Percentiles rank a stretch among this genome's conserved stretches.
Conservation (phyloP, 2,888 invertebrate species). For the Drosophila neutralis region DNA sequence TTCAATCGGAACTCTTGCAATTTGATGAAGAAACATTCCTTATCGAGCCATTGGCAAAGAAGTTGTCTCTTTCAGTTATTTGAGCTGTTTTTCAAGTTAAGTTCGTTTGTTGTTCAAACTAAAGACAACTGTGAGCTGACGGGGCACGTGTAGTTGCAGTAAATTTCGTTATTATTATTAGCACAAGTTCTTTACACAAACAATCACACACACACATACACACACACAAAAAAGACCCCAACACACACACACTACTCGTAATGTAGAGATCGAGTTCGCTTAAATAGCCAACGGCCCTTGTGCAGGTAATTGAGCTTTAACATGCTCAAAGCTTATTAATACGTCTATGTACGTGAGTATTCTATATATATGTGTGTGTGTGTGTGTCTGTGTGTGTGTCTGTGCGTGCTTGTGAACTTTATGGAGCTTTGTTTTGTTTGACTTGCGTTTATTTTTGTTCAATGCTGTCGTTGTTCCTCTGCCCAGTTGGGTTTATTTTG, state of each 20-base stretch:
- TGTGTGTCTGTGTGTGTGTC: not conserved
- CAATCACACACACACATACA: conserved; percentile 3
- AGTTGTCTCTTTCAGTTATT: not conserved
- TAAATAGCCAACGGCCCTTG: conserved; percentile 52
- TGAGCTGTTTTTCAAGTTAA: conserved; percentile 7
- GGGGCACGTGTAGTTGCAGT: conserved; percentile 29
- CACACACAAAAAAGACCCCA: not conserved
- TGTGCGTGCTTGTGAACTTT: conserved; percentile 22
- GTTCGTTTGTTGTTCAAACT: conserved; percentile 14
- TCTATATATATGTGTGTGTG: conserved; percentile 13
- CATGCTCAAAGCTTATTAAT: conserved; percentile 72
- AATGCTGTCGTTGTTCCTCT: conserved; percentile 34
- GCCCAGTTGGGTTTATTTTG: conserved; percentile 50
- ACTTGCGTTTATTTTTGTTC: conserved; percentile 43
- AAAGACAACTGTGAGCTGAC: conserved; percentile 11
- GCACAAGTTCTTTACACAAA: conserved; percentile 13
- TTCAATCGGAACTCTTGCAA: not conserved
- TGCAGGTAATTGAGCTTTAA: conserved; percentile 68
- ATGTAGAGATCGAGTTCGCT: conserved; percentile 33
- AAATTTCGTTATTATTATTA: conserved; percentile 39
- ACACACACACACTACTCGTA: conserved; percentile 10
- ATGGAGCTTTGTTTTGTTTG: conserved; percentile 51
- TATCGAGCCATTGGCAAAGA: not conserved
- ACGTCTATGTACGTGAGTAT: conserved; percentile 40
- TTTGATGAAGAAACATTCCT: not conserved